Evolutionary conservation across 2,797 vertebrate species (phyloP).

Genomic region (Myotis pilosus): DNA sequence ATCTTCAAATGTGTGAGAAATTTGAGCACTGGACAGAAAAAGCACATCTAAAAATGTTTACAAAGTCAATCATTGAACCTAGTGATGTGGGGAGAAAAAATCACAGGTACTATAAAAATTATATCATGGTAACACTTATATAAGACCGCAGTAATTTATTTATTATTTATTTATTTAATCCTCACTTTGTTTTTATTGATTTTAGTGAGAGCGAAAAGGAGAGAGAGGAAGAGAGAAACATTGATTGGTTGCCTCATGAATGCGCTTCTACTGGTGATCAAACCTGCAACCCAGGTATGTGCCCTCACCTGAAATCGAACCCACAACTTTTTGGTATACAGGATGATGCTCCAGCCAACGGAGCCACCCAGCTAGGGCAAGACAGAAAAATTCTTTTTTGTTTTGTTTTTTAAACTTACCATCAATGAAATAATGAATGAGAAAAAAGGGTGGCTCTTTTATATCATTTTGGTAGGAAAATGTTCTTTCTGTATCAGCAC

Average conservation of each 20-base stretch:
- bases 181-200: background rate
- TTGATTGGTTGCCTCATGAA: background rate
- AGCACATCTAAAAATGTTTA: background rate
- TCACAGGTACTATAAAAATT: background rate
- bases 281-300: background rate
- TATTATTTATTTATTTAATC: background rate
- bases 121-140: background rate
- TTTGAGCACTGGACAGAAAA: background rate
- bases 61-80: constrained; percentile 33
- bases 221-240: background rate
- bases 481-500: constrained; percentile 1
- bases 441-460: background rate
- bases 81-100: background rate
- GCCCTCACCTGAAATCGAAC: background rate
- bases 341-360: background rate
- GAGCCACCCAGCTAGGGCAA: background rate
- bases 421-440: constrained; percentile 1
- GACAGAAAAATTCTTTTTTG: background rate
- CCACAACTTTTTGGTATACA: background rate
- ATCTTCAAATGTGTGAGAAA: constrained; percentile 19
- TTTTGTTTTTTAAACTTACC: background rate
- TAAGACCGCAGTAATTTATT: background rate
- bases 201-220: background rate
- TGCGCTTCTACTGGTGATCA: background rate
- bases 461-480: background rate